These are phyloP conservation scores for Ophion costatus DNA, from an alignment of 2,888 invertebrate genomes.

Conservation along the genomic window DNA sequence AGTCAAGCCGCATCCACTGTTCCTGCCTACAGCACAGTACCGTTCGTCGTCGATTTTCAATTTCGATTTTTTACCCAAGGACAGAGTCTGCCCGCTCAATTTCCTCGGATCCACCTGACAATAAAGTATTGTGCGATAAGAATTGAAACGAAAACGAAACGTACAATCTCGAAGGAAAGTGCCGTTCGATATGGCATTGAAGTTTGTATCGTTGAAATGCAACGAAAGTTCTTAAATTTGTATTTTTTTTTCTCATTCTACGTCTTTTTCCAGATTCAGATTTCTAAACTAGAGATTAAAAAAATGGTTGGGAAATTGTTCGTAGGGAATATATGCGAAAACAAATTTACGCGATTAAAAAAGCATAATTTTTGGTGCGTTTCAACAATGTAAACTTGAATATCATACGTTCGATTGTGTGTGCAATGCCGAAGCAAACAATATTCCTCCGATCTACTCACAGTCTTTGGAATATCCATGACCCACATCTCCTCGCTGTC, in stretches of 20 bases:
- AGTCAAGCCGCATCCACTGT: slow-evolving; percentile 65
- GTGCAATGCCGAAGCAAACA: background rate
- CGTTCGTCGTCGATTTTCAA: slow-evolving; percentile 71
- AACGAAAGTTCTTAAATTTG: too few relatives aligned
- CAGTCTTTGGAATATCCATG: slow-evolving; percentile 75
- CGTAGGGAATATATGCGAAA: too few relatives aligned
- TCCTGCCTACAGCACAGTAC: slow-evolving; percentile 68
- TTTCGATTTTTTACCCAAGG: slow-evolving; percentile 73
- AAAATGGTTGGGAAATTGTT: too few relatives aligned
- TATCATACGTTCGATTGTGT: background rate
- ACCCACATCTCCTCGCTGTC: slow-evolving; percentile 76
- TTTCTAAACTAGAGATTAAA: background rate
- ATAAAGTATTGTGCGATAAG: background rate
- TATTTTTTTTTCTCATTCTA: too few relatives aligned
- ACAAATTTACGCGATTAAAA: too few relatives aligned
- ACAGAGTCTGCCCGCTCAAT: slow-evolving; percentile 70
- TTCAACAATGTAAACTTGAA: too few relatives aligned
- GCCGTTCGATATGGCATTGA: background rate
- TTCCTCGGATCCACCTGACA: slow-evolving; percentile 71
- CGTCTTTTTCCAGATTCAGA: too few relatives aligned
- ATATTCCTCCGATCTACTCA: slow-evolving; percentile 54
- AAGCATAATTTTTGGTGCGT: too few relatives aligned
- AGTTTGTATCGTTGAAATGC: background rate
- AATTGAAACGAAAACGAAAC: background rate
- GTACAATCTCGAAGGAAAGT: background rate